Evolutionary conservation across 2,797 vertebrate genomes (phyloP), one percentile per base, ranked within the genome.

Genomic region (Coregonus ussuriensis): DNA sequence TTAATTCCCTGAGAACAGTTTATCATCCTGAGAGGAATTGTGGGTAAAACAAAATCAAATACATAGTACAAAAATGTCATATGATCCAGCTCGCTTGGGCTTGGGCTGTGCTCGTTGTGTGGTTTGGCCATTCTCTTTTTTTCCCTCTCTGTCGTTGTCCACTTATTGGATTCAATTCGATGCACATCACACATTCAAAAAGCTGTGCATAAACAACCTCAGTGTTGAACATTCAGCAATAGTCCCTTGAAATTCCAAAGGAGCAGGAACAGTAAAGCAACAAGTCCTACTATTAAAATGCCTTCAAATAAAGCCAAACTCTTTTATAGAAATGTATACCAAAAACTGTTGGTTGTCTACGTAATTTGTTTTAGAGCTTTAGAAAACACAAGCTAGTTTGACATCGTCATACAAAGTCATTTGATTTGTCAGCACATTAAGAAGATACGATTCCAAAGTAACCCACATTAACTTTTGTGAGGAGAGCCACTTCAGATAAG

Each of bases 1-100:
- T 96, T 95, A 94, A 95, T 97, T 99, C 97, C 97, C 97, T 98
- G 98, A 98, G 98, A 96, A 96, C 95, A 97, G 95, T 96, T 97
- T 91, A 94, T 97, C 94, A 95, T 98, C 98, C 97, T 98, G 97
- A 98, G 97, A 93, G 94, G 94, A 94, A 94, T 94, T 95, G 95
- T 95, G 95, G 88, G 90, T 93, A 93, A 95, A 93, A 72, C 56
- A 94, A 93, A 63, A 93, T 11, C 1, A 93, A 93, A 94, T 91
- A 93, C 85, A 88, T 89, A 81, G 88, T 93, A 93, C 81, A 91
- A 93, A 93, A 76, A 90, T 88, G 85, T 87, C 87, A 87, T 79
- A 79, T 79, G 87, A 93, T 92, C 90, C 84, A 90, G 25, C 25
- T 25, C 25, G 25, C 25, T 25, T 25, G 25, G 25, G 25, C 25